Conservation (phyloP, 2,888 invertebrate genomes). For the Sialis fuliginosa region DNA sequence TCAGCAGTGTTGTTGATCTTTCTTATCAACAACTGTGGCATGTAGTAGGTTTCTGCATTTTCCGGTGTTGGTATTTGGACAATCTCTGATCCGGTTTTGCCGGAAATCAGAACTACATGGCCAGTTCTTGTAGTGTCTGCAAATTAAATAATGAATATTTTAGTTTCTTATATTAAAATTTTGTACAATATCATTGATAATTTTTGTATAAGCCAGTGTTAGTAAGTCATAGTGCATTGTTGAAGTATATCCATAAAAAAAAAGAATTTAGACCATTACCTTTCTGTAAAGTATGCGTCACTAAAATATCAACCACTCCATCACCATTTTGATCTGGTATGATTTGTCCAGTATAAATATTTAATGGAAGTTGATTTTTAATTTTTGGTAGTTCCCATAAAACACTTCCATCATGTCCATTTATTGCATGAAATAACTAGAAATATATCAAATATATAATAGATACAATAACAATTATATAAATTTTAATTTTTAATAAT, state of each 20-base stretch:
- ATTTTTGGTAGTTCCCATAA: constrained; percentile 32
- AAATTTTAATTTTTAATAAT: neutral
- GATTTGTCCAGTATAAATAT: constrained; percentile 52
- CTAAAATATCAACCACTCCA: constrained; percentile 47
- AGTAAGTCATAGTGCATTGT: too few relatives aligned
- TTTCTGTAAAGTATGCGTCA: constrained; percentile 42
- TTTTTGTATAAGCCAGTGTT: too few relatives aligned
- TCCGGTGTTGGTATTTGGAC: constrained; percentile 43
- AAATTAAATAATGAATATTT: too few relatives aligned
- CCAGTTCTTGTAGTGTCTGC: constrained; percentile 30
- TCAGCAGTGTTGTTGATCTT: constrained; percentile 34
- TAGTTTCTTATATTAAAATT: neutral
- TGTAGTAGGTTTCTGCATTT: constrained; percentile 49
- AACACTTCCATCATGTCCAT: constrained; percentile 43
- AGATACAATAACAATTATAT: neutral
- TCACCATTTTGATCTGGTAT: constrained; percentile 53
- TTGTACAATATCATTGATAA: neutral
- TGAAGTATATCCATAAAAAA: neutral
- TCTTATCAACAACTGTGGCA: constrained; percentile 44
- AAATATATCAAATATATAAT: constrained; percentile 8
- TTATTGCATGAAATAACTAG: constrained; percentile 42
- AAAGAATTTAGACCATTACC: constrained; percentile 15
- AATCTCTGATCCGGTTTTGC: constrained; percentile 45
- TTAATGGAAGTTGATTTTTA: constrained; percentile 26
- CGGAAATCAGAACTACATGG: constrained; percentile 50